Base-by-base conservation (phyloP, 2,113 vertebrate genomes). In the Telmatochromis brichardi region DNA sequence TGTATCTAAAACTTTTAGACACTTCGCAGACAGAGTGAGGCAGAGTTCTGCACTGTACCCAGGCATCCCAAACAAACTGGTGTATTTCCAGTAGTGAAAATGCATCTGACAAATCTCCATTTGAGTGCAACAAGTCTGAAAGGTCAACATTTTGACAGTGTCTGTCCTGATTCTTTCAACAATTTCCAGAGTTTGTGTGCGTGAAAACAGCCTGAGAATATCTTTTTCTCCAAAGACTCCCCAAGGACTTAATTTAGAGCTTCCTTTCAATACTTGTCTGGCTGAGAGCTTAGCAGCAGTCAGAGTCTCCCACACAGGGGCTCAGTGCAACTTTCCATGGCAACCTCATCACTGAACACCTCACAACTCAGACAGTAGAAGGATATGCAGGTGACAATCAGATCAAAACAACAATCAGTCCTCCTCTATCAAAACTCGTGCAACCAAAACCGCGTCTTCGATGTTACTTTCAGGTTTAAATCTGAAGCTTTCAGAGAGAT, bases 251-350 rank as follows among this genome's bases (percentile, higher is more conserved):
- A 31, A 73, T 28, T 60, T 26, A 80, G 87, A 84, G 80, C 21
- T 37, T 23, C 55, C 71, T 79, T 23, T 6, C 2, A 19, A n/a
- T 58, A 76, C 54, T 78, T 1, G 68, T 35, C 55, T 31, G 21
- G 21, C 53, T 84, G n/a, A 84, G 17, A 53, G 42, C 51, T 80
- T 15, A 57, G 14, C 47, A 78, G 57, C 31, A 80, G n/a, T 35
- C 54, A 10, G 63, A 92, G 58, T 85, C 86, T 79, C 35, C 82
- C 87, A 90, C 84, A 84, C 85, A 88, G 47, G 21, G 82, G 60
- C 12, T 53, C 55, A 87, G 79, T 26, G 79, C 82, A 90, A 71
- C 81, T 92, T 89, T 86, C 92, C 90, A 92, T 92, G 89, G 89
- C 91, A 95, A 92, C 89, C 33, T 60, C 9, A 23, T 65, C 65